Conservation (phyloP, 2,888 invertebrate species). For the Tuberolachnus salignus region DNA sequence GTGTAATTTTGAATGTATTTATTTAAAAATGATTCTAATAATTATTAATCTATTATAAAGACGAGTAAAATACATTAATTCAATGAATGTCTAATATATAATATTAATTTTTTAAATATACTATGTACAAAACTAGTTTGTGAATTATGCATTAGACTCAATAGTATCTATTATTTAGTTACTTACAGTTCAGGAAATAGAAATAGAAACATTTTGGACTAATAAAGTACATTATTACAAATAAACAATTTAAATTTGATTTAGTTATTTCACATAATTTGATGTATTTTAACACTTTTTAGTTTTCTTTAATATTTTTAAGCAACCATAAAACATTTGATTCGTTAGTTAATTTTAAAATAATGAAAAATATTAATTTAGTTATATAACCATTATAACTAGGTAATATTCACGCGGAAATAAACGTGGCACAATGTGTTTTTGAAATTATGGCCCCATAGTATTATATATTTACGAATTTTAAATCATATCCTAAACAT, state of each 20-base stretch:
- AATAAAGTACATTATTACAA: neutral
- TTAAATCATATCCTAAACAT: neutral
- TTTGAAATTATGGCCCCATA: neutral
- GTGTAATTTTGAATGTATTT: no score
- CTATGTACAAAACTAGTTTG: neutral
- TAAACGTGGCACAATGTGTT: slow-evolving; percentile 19
- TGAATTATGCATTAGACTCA: neutral
- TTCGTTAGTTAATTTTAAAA: slow-evolving; percentile 16
- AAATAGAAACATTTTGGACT: neutral
- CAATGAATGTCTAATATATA: neutral
- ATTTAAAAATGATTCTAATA: neutral
- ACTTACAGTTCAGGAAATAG: neutral
- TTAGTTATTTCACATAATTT: neutral
- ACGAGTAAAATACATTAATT: neutral
- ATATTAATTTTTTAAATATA: neutral
- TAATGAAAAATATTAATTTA: slow-evolving; percentile 32
- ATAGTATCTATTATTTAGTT: neutral
- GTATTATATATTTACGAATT: neutral
- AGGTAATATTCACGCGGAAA: slow-evolving; percentile 7
- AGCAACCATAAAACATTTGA: slow-evolving; percentile 7
- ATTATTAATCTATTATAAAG: neutral
- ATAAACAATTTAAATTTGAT: neutral
- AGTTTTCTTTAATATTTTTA: slow-evolving; percentile 31
- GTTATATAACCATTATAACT: slow-evolving; percentile 7
- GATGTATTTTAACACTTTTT: slow-evolving; percentile 19